A percentile compares a stretch with the other conserved stretches of the same genome.
These are phyloP conservation scores for Operophtera brumata DNA, from an alignment of 2,888 invertebrate genomes.

Conservation along the genomic window DNA sequence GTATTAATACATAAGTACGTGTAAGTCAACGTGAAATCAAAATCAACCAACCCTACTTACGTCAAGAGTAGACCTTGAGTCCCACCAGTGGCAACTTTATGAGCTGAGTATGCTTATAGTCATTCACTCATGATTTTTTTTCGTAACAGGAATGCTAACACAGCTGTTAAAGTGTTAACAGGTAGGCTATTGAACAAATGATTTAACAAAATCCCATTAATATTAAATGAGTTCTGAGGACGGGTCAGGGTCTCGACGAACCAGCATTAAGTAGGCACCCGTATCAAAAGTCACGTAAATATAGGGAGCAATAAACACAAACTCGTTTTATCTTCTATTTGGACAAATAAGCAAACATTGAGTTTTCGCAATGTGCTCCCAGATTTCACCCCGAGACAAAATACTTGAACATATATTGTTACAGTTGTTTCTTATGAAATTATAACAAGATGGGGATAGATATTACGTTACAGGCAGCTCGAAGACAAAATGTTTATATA, in stretches of 20 bases:
- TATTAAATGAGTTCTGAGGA: conserved; percentile 37
- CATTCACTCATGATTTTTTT: too few species aligned
- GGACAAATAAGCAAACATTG: conserved; percentile 38
- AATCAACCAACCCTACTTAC: too few species aligned
- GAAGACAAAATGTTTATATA: neutral
- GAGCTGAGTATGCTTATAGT: too few species aligned
- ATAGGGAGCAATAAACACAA: conserved; percentile 38
- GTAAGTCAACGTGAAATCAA: too few species aligned
- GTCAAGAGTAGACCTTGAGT: too few species aligned
- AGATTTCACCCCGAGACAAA: conserved; percentile 27
- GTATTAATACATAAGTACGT: too few species aligned
- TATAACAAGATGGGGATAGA: conserved; percentile 15
- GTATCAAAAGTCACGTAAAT: conserved; percentile 44
- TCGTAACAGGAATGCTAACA: neutral
- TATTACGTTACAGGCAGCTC: conserved; percentile 6
- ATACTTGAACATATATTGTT: conserved; percentile 25
- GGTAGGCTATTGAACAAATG: conserved; percentile 37
- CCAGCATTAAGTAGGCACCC: conserved; percentile 39
- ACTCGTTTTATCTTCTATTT: conserved; percentile 35
- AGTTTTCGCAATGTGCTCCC: conserved; percentile 26
- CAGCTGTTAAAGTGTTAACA: conserved; percentile 16
- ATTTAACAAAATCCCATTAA: conserved; percentile 39
- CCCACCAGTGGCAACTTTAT: too few species aligned
- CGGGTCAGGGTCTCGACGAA: conserved; percentile 26
- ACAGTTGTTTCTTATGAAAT: conserved; percentile 22